Evolutionary conservation across 1,140 invertebrate species (phyloP).

Genomic region (Caenorhabditis inopinata): DNA sequence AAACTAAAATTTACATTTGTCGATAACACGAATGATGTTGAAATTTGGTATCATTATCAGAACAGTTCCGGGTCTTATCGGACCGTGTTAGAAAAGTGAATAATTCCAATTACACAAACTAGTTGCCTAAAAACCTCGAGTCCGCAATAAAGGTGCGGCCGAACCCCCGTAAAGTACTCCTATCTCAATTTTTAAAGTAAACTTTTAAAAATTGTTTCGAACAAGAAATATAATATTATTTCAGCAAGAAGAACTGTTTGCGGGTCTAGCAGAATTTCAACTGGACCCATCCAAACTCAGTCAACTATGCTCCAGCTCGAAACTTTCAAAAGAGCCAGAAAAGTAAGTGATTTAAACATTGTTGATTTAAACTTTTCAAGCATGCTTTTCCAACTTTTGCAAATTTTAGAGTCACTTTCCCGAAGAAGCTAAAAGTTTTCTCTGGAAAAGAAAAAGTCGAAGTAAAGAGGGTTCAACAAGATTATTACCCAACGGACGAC

Average conservation of each 20-base stretch:
- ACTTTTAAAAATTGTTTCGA: not conserved
- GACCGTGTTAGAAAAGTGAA: no score
- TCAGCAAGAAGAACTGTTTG: slow-evolving; percentile 51
- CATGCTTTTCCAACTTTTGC: not conserved
- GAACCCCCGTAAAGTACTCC: no score
- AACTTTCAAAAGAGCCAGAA: slow-evolving; percentile 38
- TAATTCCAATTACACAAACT: no score
- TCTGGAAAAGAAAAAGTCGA: slow-evolving; percentile 16
- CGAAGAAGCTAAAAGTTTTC: slow-evolving; percentile 25
- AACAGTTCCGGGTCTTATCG: no score
- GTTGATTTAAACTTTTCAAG: not conserved
- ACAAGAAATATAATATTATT: not conserved
- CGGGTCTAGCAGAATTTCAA: slow-evolving; percentile 41
- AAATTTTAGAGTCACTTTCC: not conserved
- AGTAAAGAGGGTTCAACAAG: not conserved
- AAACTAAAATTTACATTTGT: no score
- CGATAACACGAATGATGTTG: no score
- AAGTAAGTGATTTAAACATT: no score
- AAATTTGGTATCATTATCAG: no score
- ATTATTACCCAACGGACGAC: slow-evolving; percentile 45
- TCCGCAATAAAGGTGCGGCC: no score
- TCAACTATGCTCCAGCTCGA: slow-evolving; percentile 38
- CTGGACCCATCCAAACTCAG: slow-evolving; percentile 39
- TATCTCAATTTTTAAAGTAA: no score
- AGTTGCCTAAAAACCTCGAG: no score